These are phyloP conservation scores for Eupithecia vulgata DNA, from an alignment of 2,888 invertebrate species.

Conservation along the genomic window DNA sequence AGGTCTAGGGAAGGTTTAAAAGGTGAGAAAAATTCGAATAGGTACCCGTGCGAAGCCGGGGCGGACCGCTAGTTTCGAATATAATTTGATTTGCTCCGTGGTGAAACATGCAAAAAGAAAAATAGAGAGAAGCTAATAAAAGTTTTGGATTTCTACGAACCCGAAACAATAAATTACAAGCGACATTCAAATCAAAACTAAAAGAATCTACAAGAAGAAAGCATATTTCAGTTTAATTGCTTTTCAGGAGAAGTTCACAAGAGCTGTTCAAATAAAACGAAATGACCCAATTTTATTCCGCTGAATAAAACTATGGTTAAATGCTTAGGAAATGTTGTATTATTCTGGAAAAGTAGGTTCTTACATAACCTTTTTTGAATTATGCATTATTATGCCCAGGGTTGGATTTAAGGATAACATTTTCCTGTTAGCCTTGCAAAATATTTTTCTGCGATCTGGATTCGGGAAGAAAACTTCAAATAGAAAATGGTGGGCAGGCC, in stretches of 20 bases:
- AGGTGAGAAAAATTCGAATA: no score
- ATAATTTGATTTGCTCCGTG: no score
- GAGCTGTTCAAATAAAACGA: conserved; percentile 1
- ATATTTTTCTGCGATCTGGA: no score
- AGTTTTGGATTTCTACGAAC: background rate
- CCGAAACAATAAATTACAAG: background rate
- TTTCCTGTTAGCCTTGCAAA: no score
- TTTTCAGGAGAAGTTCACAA: background rate
- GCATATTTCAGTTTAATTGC: background rate
- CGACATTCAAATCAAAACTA: background rate
- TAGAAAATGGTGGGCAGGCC: no score
- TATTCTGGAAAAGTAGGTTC: background rate
- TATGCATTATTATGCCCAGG: conserved; percentile 9
- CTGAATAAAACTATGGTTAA: conserved; percentile 17
- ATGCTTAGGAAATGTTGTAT: conserved; percentile 3
- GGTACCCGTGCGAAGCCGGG: no score
- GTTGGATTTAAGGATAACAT: background rate
- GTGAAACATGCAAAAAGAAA: no score
- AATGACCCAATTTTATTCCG: conserved; percentile 15
- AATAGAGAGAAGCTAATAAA: no score
- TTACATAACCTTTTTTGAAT: conserved; percentile 3
- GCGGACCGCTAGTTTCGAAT: no score
- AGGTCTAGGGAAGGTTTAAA: no score
- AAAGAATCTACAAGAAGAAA: background rate
- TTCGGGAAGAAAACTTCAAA: background rate